A percentile compares a stretch with the other conserved stretches of the same genome.
These are phyloP conservation scores for Danio albolineatus DNA, from an alignment of 2,797 vertebrate species.

Conservation along the genomic window DNA sequence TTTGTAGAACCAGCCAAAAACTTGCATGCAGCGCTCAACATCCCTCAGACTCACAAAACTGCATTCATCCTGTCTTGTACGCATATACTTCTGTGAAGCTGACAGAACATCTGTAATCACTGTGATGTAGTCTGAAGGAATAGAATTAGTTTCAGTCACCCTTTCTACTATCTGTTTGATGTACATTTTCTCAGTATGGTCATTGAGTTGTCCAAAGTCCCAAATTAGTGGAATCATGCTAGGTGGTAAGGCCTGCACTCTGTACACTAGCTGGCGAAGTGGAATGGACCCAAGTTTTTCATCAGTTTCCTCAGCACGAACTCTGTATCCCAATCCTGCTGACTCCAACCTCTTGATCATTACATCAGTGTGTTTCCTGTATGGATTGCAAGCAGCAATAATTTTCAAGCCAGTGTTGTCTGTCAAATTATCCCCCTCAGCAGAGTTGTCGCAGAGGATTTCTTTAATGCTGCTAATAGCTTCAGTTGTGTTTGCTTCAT, in stretches of 20 bases:
- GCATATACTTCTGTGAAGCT: conserved; percentile 90
- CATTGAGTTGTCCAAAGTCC: conserved; percentile 96
- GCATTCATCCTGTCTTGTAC: conserved; percentile 84
- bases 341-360: conserved; percentile 91
- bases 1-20: conserved; percentile 88
- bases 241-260: conserved; percentile 93
- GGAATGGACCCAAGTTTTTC: conserved; percentile 94
- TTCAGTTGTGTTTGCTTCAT: conserved; percentile 96
- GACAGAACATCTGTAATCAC: conserved; percentile 83
- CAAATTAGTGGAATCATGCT: conserved; percentile 96
- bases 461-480: conserved; percentile 95
- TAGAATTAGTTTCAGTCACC: conserved; percentile 66
- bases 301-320: conserved; percentile 86
- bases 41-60: conserved; percentile 95
- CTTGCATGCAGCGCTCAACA: conserved; percentile 92
- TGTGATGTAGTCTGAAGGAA: conserved; percentile 30
- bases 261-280: conserved; percentile 94
- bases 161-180: conserved; percentile 93
- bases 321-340: conserved; percentile 92
- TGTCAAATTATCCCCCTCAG: conserved; percentile 79
- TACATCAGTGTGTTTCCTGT: conserved; percentile 88
- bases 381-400: conserved; percentile 97
- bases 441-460: conserved; percentile 89
- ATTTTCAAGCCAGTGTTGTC: conserved; percentile 81
- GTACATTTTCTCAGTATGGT: conserved; percentile 86